A percentile compares a stretch with the other conserved stretches of the same genome.
Evolutionary conservation across 2,113 vertebrate genomes (phyloP).

Genomic region (Rousettus leschenaultii): DNA sequence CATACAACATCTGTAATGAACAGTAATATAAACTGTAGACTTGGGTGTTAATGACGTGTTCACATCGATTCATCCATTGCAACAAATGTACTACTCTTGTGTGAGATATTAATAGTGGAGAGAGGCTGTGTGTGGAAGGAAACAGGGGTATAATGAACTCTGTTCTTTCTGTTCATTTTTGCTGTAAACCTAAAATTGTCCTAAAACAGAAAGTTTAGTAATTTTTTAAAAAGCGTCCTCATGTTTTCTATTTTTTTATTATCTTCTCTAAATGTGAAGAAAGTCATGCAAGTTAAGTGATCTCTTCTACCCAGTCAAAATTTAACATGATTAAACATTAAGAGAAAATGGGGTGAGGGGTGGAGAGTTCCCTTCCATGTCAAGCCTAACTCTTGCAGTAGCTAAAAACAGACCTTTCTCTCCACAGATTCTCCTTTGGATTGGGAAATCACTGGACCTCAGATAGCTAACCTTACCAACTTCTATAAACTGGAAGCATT

Average conservation of each 20-base stretch:
- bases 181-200: neutral
- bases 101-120: neutral
- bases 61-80: neutral
- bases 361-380: neutral
- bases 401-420: neutral
- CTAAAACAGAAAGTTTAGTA: neutral
- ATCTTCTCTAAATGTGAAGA: neutral
- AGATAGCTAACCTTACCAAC: neutral
- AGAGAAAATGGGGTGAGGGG: neutral
- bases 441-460: neutral
- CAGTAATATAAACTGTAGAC: neutral
- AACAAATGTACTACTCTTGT: neutral
- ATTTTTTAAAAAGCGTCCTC: neutral
- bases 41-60: neutral
- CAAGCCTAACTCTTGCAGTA: neutral
- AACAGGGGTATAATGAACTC: neutral
- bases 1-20: neutral
- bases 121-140: neutral
- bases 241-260: neutral
- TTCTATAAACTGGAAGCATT: neutral
- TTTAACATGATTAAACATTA: neutral
- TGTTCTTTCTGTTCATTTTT: neutral
- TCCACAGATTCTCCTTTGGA: neutral
- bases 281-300: neutral
- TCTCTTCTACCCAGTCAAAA: neutral